Percentiles rank a stretch among this genome's conserved stretches.
These are phyloP conservation scores for Chroicocephalus ridibundus DNA, from an alignment of 2,113 vertebrate genomes.

Conservation along the genomic window DNA sequence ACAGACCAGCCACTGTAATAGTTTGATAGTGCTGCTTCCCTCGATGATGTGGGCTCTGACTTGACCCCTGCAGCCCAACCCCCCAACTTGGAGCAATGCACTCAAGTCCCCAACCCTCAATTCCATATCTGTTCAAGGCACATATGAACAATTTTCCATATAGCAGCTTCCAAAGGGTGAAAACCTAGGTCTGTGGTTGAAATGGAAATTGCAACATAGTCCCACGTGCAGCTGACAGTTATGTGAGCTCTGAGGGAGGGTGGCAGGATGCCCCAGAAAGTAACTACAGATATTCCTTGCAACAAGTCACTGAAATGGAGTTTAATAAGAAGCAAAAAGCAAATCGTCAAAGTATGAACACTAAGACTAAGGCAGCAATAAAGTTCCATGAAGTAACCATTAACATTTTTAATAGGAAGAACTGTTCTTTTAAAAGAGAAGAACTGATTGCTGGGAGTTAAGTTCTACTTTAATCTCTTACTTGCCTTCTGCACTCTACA, in stretches of 20 bases:
- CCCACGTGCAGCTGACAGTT: not conserved
- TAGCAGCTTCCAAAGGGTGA: not conserved
- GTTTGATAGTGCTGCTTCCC: not conserved
- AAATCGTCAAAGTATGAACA: not conserved
- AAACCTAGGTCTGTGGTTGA: not conserved
- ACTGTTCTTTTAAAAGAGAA: not conserved
- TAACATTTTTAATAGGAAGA: not conserved
- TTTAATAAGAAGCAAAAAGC: not conserved
- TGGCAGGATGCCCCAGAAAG: not conserved
- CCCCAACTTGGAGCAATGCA: not conserved
- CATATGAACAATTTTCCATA: not conserved
- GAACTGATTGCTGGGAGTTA: not conserved
- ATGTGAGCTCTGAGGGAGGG: not conserved
- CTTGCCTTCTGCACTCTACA: not conserved
- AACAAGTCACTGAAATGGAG: not conserved
- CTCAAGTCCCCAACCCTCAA: no score
- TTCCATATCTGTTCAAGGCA: not conserved
- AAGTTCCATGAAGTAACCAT: not conserved
- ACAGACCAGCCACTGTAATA: not conserved
- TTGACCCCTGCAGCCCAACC: not conserved
- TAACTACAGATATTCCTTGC: not conserved
- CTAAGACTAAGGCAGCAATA: not conserved
- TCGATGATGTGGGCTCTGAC: not conserved
- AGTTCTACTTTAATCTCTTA: not conserved
- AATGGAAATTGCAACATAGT: not conserved